Conservation (phyloP, 2,113 vertebrate species). For the Ammodytes marinus region DNA sequence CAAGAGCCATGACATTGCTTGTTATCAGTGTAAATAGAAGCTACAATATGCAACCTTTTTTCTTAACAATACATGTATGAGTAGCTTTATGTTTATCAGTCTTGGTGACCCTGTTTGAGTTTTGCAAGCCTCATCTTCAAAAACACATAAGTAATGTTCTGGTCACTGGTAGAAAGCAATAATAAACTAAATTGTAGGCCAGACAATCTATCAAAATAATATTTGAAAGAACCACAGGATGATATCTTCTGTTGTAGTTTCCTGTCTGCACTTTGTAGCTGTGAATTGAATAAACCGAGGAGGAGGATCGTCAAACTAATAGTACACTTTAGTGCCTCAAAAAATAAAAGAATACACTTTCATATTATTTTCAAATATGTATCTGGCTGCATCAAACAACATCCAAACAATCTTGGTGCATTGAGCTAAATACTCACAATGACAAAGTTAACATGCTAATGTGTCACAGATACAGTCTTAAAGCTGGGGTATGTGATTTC, state of each 20-base stretch:
- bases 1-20: slow-evolving; percentile 14
- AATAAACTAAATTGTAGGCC: background rate
- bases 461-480: background rate
- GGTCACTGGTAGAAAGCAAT: background rate
- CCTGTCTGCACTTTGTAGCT: background rate
- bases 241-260: background rate
- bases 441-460: background rate
- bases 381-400: background rate
- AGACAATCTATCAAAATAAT: background rate
- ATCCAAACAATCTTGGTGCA: background rate
- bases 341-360: background rate
- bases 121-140: background rate
- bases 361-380: too few species aligned
- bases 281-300: background rate
- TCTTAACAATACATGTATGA: background rate
- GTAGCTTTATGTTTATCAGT: background rate
- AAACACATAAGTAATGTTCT: background rate
- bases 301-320: background rate
- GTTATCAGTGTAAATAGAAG: slow-evolving; percentile 26
- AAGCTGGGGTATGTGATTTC: background rate
- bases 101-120: background rate
- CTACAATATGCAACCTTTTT: background rate
- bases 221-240: background rate
- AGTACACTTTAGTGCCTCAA: background rate
- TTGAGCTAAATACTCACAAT: background rate